Conservation (phyloP, 2,888 invertebrate genomes). For the Lamellibrachia columna region DNA sequence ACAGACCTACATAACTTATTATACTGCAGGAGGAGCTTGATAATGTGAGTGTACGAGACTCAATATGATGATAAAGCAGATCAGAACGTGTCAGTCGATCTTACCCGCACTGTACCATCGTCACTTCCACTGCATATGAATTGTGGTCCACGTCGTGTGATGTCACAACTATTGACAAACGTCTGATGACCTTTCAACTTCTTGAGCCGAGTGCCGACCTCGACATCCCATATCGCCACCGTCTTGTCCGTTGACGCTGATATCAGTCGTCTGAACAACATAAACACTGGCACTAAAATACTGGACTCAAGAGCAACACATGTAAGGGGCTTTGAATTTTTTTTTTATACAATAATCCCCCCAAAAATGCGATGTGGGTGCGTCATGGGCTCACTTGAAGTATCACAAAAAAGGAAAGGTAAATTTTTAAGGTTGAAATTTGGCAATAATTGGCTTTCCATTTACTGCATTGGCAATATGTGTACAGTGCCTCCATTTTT, state of each 20-base stretch:
- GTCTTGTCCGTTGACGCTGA: constrained; percentile 95
- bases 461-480: too few relatives aligned
- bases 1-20: too few relatives aligned
- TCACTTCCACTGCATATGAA: constrained; percentile 93
- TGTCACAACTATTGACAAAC: constrained; percentile 73
- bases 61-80: background rate
- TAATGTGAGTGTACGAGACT: background rate
- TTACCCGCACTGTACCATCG: constrained; percentile 89
- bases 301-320: background rate
- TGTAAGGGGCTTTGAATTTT: background rate
- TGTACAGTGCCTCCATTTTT: too few relatives aligned
- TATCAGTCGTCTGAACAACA: constrained; percentile 71
- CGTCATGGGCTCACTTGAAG: too few relatives aligned
- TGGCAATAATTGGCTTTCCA: too few relatives aligned
- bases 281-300: background rate
- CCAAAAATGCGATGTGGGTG: too few relatives aligned
- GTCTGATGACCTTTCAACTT: constrained; percentile 76
- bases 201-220: constrained; percentile 86
- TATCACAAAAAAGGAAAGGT: too few relatives aligned
- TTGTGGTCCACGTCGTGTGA: constrained; percentile 87
- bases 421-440: too few relatives aligned
- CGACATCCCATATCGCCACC: constrained; percentile 93
- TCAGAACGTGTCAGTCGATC: too few relatives aligned
- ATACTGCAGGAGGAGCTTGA: background rate
- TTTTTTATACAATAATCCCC: background rate